Percentiles rank a stretch among this genome's conserved stretches.
Conservation (phyloP, 2,797 vertebrate species). For the Pantherophis vulpinus region DNA sequence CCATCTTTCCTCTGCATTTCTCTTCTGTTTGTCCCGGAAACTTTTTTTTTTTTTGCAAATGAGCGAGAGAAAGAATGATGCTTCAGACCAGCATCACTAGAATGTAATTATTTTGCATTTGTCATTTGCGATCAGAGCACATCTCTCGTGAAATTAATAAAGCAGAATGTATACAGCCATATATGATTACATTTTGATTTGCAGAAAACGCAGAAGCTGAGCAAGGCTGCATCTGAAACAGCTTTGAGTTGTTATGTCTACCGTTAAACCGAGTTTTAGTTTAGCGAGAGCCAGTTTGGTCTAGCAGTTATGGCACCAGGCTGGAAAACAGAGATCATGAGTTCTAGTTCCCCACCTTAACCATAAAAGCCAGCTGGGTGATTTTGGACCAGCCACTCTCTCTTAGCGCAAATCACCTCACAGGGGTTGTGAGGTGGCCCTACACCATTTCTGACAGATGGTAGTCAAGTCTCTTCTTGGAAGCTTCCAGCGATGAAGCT, state of each 20-base stretch:
- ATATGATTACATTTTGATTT: not conserved
- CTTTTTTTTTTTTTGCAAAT: not conserved
- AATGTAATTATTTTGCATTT: not conserved
- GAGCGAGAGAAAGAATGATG: not conserved
- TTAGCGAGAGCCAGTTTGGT: not conserved
- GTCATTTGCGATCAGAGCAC: not conserved
- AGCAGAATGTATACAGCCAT: not conserved
- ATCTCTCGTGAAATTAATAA: not conserved
- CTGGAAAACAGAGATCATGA: not conserved
- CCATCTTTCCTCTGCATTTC: constrained; percentile 5
- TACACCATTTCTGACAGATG: no score
- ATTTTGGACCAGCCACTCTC: not conserved
- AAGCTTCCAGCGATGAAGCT: no score
- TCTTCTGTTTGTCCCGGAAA: constrained; percentile 17
- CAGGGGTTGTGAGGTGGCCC: not conserved
- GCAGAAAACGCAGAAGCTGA: not conserved
- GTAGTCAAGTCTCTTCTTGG: no score
- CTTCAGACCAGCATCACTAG: not conserved
- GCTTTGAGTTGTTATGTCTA: not conserved
- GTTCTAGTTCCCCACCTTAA: not conserved
- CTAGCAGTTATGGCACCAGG: not conserved
- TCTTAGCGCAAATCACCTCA: not conserved
- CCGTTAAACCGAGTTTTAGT: not conserved
- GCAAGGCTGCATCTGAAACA: no score
- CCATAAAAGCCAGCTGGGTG: not conserved